phyloP scores from a whole-genome alignment of 1,140 invertebrate genomes.

The Meloidogyne chitwoodi region DNA sequence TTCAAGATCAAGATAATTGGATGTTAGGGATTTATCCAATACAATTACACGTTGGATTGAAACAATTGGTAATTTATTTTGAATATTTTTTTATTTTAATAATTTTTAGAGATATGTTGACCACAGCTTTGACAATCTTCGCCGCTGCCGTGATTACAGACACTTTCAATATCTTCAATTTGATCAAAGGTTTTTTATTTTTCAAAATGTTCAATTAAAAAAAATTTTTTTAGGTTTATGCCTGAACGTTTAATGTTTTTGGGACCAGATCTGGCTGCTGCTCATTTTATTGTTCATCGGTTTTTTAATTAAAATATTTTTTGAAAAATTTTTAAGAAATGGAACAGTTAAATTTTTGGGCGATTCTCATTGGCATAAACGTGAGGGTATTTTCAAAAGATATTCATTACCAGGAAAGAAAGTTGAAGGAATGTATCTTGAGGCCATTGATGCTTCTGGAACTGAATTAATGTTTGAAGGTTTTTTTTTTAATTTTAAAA shows the following conservation, averaged over 20 bases:
- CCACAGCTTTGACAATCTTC: slow-evolving; percentile 55
- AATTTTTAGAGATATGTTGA: slow-evolving; percentile 48
- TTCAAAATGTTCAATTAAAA: background rate
- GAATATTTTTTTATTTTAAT: background rate
- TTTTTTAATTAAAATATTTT: background rate
- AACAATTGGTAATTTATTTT: background rate
- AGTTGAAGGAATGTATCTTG: slow-evolving; percentile 64
- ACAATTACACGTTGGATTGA: slow-evolving; percentile 14
- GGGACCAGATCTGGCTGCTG: slow-evolving; percentile 71
- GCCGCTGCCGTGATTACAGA: slow-evolving; percentile 42
- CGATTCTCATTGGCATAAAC: slow-evolving; percentile 61
- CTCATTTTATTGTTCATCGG: slow-evolving; percentile 69
- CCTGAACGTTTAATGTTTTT: slow-evolving; percentile 61
- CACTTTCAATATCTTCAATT: slow-evolving; percentile 52
- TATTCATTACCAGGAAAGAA: slow-evolving; percentile 64
- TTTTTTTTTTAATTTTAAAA: slow-evolving; percentile 60
- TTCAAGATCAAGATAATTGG: slow-evolving; percentile 44
- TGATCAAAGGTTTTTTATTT: slow-evolving; percentile 52
- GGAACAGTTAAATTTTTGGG: slow-evolving; percentile 70
- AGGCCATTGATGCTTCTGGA: slow-evolving; percentile 70
- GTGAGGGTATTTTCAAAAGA: slow-evolving; percentile 55
- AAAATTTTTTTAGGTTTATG: slow-evolving; percentile 59
- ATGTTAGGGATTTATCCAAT: slow-evolving; percentile 42
- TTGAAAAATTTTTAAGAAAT: background rate
- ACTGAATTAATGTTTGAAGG: slow-evolving; percentile 70